Evolutionary conservation across 2,797 vertebrate species (phyloP).

Genomic region (Lepidocolaptes lacrymiger): DNA sequence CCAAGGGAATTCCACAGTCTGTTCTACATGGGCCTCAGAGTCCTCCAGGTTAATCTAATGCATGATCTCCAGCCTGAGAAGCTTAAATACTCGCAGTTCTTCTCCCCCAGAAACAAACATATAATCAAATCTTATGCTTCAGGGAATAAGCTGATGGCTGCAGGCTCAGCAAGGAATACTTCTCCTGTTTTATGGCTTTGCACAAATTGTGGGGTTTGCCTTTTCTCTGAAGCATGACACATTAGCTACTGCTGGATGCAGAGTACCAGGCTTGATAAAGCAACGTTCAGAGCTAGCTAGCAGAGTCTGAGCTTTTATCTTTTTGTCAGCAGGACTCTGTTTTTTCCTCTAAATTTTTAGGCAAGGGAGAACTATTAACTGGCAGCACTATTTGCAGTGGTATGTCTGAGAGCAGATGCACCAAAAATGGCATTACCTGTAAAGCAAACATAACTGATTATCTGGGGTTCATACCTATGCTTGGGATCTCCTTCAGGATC

Average conservation of each 20-base stretch:
- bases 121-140: constrained; percentile 68
- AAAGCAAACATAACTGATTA: neutral
- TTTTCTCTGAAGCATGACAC: constrained; percentile 14
- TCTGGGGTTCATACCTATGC: neutral
- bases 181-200: constrained; percentile 35
- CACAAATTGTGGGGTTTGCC: constrained; percentile 35
- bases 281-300: neutral
- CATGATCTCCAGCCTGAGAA: constrained; percentile 54
- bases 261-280: constrained; percentile 21
- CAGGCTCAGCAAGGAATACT: constrained; percentile 21
- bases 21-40: constrained; percentile 43
- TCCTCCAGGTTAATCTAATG: constrained; percentile 65
- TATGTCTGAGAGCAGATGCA: neutral
- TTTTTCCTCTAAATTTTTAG: neutral
- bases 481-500: neutral
- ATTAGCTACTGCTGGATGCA: constrained; percentile 23
- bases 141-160: constrained; percentile 54
- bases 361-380: constrained; percentile 8
- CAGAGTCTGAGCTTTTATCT: neutral
- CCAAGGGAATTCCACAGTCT: constrained; percentile 68
- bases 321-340: neutral
- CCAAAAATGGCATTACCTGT: neutral
- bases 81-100: constrained; percentile 52
- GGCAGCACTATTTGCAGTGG: neutral
- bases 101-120: constrained; percentile 57